Evolutionary conservation across 2,797 vertebrate species (phyloP).

Genomic region (Phaenicophaeus curvirostris): DNA sequence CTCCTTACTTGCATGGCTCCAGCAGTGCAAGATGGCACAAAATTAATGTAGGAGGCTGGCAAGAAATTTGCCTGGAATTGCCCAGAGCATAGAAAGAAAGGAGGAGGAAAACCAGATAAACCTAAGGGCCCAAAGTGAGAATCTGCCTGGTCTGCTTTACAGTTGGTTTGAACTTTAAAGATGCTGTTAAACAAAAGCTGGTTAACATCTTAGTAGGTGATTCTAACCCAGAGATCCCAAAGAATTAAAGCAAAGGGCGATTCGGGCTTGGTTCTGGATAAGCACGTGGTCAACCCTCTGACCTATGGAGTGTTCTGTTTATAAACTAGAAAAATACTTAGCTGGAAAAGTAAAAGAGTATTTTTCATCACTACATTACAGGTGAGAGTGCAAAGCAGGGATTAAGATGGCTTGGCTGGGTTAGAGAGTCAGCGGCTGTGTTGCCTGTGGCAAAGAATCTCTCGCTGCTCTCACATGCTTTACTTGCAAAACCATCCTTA

Average conservation of each 20-base stretch:
- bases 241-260: not conserved
- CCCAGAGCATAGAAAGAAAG: not conserved
- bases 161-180: not conserved
- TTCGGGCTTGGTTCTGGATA: not conserved
- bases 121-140: not conserved
- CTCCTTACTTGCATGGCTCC: not conserved
- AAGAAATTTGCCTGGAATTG: not conserved
- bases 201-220: not conserved
- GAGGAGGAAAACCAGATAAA: not conserved
- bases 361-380: not conserved
- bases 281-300: not conserved
- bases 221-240: not conserved
- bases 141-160: not conserved
- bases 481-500: not conserved
- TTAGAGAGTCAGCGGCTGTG: fast-evolving
- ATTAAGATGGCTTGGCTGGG: not conserved
- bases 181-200: not conserved
- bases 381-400: not conserved
- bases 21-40: not conserved
- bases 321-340: not conserved
- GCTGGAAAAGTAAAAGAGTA: not conserved
- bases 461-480: not conserved
- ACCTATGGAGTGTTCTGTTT: not conserved
- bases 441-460: not conserved
- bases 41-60: not conserved